Conservation (phyloP, 2,797 vertebrate species). For the Columba guinea region DNA sequence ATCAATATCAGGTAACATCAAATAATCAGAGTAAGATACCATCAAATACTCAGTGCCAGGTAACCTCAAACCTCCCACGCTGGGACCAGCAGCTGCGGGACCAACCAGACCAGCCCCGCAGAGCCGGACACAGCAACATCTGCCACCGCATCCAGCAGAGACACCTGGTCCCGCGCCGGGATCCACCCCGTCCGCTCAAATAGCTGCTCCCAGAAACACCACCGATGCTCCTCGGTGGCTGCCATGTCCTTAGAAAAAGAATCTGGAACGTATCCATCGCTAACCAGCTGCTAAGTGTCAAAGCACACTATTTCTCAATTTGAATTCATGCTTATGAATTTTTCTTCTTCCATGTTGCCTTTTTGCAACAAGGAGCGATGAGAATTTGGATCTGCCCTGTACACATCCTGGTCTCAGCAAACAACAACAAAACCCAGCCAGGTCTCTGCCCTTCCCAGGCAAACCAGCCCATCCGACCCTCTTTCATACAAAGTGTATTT, state of each 20-base stretch:
- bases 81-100: not conserved
- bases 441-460: not conserved
- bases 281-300: not conserved
- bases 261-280: fast-evolving
- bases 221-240: not conserved
- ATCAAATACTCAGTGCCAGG: not conserved
- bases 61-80: not conserved
- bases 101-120: not conserved
- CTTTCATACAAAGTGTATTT: not conserved
- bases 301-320: not conserved
- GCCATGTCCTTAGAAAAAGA: not conserved
- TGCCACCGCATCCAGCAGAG: fast-evolving
- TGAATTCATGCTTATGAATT: not conserved
- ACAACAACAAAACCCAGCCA: fast-evolving
- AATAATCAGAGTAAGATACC: not conserved
- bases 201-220: not conserved
- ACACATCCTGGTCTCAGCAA: fast-evolving
- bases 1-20: not conserved
- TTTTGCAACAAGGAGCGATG: not conserved
- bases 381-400: not conserved
- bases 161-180: not conserved
- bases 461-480: fast-evolving
- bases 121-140: not conserved
- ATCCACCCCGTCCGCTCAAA: not conserved
- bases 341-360: not conserved